These are phyloP conservation scores for Dimorphilus gyrociliatus DNA, from an alignment of 2,888 invertebrate species.

Conservation along the genomic window DNA sequence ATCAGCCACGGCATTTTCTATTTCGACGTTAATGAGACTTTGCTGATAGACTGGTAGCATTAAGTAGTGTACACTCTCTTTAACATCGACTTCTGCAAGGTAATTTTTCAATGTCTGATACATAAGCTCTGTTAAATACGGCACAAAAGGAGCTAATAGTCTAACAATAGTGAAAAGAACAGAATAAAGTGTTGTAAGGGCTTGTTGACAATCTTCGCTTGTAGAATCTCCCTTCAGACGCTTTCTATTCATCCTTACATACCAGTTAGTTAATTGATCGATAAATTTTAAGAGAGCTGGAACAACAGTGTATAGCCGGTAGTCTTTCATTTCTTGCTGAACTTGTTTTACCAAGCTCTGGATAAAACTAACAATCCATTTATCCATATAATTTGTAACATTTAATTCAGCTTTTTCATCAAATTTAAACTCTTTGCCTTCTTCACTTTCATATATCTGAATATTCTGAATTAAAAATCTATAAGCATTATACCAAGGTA, in stretches of 20 bases:
- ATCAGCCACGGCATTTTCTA: constrained; percentile 70
- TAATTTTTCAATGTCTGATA: constrained; percentile 67
- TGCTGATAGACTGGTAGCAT: constrained; percentile 72
- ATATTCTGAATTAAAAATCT: constrained; percentile 86
- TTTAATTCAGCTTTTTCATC: constrained; percentile 24
- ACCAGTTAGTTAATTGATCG: constrained; percentile 96
- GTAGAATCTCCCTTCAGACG: constrained; percentile 66
- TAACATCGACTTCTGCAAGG: constrained; percentile 35
- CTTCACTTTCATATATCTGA: constrained; percentile 52
- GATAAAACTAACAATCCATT: constrained; percentile 90
- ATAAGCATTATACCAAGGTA: constrained; percentile 67
- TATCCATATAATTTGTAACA: constrained; percentile 70
- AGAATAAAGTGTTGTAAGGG: constrained; percentile 69
- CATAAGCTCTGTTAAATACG: constrained; percentile 85
- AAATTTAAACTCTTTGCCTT: constrained; percentile 35
- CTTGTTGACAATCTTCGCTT: constrained; percentile 58
- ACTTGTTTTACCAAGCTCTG: constrained; percentile 78
- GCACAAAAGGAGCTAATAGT: constrained; percentile 79
- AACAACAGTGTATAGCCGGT: constrained; percentile 84
- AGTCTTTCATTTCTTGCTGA: constrained; percentile 76
- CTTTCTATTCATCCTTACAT: constrained; percentile 86
- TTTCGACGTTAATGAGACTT: constrained; percentile 62
- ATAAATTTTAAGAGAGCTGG: constrained; percentile 85
- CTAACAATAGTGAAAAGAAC: constrained; percentile 72
- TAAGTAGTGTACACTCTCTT: constrained; percentile 69